Percentiles rank a stretch among this genome's conserved stretches.
phyloP scores from a whole-genome alignment of 2,888 invertebrate species.

The Lottia scabra region DNA sequence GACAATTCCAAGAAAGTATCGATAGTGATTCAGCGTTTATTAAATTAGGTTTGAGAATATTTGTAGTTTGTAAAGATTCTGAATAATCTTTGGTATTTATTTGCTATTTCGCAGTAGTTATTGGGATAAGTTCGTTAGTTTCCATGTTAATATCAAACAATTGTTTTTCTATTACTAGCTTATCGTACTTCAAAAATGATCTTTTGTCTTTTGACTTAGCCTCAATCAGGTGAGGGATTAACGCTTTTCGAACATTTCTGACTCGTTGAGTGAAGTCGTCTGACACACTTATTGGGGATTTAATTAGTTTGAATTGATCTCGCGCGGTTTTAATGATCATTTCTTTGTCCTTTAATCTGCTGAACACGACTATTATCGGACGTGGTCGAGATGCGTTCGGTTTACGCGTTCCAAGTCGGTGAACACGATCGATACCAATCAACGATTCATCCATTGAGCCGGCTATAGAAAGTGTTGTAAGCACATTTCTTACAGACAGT shows the following conservation, averaged over 20 bases:
- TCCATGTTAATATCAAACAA: background rate
- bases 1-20: background rate
- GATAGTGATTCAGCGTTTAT: background rate
- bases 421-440: background rate
- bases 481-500: background rate
- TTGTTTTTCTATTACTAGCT: conserved; percentile 9
- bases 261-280: conserved; percentile 3
- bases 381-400: background rate
- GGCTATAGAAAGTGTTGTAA: background rate
- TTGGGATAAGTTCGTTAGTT: background rate
- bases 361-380: background rate
- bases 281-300: background rate
- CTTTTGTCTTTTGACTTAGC: conserved; percentile 4
- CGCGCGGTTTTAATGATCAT: background rate
- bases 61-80: too few species aligned
- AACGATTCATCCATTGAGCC: background rate
- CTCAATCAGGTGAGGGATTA: conserved; percentile 8
- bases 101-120: background rate
- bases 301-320: background rate
- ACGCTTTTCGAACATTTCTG: background rate
- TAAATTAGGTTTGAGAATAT: too few species aligned
- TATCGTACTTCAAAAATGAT: conserved; percentile 7
- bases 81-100: background rate
- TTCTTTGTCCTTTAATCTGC: background rate
- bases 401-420: background rate